Evolutionary conservation across 2,888 invertebrate genomes (phyloP), one percentile per base, ranked within the genome.

Genomic region (Stegana nigrithorax): DNA sequence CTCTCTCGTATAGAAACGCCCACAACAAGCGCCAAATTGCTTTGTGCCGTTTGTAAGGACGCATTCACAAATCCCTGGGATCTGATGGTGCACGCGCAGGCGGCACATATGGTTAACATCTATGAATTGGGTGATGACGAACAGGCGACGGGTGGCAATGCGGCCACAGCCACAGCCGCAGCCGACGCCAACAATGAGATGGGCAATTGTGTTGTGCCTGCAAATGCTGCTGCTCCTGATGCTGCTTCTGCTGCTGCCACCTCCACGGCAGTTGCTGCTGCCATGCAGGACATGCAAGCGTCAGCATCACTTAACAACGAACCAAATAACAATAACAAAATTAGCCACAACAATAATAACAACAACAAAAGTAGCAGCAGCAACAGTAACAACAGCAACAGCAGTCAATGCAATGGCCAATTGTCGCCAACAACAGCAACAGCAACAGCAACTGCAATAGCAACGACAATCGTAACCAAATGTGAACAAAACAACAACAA

Each of bases 51-150:
- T 73, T 91, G 91, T 85, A 90, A 90, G 85, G 90, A 90, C 81
- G 88, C 89, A 64, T 91, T 90, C 80, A 86, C 86, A 72, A 89
- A 89, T 76, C 90, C 91, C 64, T 91, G 91, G 91, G 91, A 91
- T 84, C 85, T 91, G 72, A 90, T 91, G 89, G 90, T 90, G 60
- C 91, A 91, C 84, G 90, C 90, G 66, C 90, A 91, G 79, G 89
- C 90, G 45, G 89, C 90, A 59, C 91, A 91, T 83, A 90, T 90
- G 89, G 88, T 90, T 82, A 90, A 90, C 86, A 90, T 91, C 80
- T 91, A 90, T 86, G 89, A 90, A 85, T 86, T 90, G 75, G 89
- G 89, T 70, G 82, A 81, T 73, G 85, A 86, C 76, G 78, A 69
- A 73, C 66, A 73, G 59, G 27, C 60, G 47, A 45, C 19, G 56